These are phyloP conservation scores for Acronicta leporina DNA, from an alignment of 2,888 invertebrate species.

Conservation along the genomic window DNA sequence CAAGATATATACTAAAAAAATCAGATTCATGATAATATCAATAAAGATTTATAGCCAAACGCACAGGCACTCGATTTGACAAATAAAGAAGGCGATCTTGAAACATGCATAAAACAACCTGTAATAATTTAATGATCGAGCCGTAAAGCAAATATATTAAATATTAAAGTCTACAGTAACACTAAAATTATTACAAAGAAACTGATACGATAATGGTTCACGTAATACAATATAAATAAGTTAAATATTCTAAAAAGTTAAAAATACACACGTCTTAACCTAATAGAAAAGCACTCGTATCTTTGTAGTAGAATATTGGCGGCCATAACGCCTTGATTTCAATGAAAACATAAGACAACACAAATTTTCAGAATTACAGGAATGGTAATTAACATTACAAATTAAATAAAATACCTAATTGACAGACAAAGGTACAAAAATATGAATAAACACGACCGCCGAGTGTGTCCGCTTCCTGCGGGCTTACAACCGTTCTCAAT, in stretches of 20 bases:
- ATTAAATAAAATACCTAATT: conserved; percentile 80
- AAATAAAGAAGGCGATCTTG: conserved; percentile 81
- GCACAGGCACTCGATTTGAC: conserved; percentile 82
- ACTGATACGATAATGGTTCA: conserved; percentile 86
- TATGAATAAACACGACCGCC: conserved; percentile 78
- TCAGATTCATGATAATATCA: conserved; percentile 75
- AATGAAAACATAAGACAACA: conserved; percentile 74
- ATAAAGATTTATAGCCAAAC: conserved; percentile 68
- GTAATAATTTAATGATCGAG: conserved; percentile 83
- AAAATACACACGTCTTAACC: conserved; percentile 89
- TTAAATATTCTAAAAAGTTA: conserved; percentile 89
- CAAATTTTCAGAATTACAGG: conserved; percentile 77
- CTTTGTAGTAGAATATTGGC: conserved; percentile 73
- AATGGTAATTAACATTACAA: conserved; percentile 80
- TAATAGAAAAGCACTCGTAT: conserved; percentile 87
- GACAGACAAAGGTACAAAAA: conserved; percentile 86
- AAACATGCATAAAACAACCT: conserved; percentile 81
- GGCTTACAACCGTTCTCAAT: conserved; percentile 57
- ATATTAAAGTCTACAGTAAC: conserved; percentile 86
- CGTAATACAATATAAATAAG: conserved; percentile 89
- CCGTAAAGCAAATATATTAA: conserved; percentile 88
- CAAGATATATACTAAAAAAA: conserved; percentile 68
- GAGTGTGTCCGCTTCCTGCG: conserved; percentile 59
- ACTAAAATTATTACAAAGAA: conserved; percentile 88
- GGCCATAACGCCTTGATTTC: conserved; percentile 62